Evolutionary conservation across 2,888 invertebrate species (phyloP).

Genomic region (Baccha elongata): DNA sequence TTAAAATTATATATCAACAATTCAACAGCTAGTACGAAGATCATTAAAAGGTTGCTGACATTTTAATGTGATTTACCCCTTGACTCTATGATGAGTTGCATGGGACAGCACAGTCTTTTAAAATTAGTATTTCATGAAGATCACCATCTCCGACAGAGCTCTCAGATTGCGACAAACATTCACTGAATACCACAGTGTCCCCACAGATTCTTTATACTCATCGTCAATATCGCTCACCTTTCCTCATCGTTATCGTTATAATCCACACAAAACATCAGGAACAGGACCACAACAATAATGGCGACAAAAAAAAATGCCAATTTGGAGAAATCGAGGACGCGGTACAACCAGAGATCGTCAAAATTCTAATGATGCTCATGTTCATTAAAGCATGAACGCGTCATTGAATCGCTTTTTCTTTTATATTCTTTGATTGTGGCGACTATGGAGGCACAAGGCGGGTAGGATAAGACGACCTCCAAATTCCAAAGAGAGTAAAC

Average conservation of each 20-base stretch:
- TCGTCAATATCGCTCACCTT: slow-evolving; percentile 24
- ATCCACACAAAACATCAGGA: slow-evolving; percentile 37
- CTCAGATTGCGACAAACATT: slow-evolving; percentile 28
- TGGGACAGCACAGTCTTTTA: neutral
- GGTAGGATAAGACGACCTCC: slow-evolving; percentile 22
- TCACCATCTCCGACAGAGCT: slow-evolving; percentile 50
- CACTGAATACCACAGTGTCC: slow-evolving; percentile 42
- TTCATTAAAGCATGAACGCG: slow-evolving; percentile 69
- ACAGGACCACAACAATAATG: slow-evolving; percentile 29
- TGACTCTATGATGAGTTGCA: slow-evolving; percentile 35
- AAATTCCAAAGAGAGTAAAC: slow-evolving; percentile 65
- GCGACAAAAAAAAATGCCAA: slow-evolving; percentile 46
- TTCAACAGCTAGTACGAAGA: neutral
- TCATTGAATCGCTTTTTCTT: slow-evolving; percentile 48
- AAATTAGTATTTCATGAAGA: slow-evolving; percentile 69
- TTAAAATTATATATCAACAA: slow-evolving; percentile 1
- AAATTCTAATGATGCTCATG: slow-evolving; percentile 73
- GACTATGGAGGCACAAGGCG: too few species aligned
- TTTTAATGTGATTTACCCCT: slow-evolving; percentile 67
- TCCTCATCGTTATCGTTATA: slow-evolving; percentile 59
- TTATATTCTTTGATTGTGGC: slow-evolving; percentile 47
- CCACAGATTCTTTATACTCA: neutral
- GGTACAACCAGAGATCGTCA: slow-evolving; percentile 57
- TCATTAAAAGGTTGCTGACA: slow-evolving; percentile 20
- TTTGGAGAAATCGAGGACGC: slow-evolving; percentile 40